These are phyloP conservation scores for Tyto alba DNA, from an alignment of 2,113 vertebrate genomes.

Conservation along the genomic window DNA sequence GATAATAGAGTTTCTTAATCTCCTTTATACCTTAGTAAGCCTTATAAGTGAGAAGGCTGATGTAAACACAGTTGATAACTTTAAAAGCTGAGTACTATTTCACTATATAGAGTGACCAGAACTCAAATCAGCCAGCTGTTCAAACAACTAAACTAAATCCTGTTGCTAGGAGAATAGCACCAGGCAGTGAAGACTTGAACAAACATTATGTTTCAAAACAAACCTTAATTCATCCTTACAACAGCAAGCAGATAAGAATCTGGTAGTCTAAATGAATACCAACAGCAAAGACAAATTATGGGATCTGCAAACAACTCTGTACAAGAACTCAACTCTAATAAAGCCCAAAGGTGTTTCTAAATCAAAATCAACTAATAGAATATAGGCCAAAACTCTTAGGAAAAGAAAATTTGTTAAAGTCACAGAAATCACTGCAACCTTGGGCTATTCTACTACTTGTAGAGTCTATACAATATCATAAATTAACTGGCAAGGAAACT, in stretches of 20 bases:
- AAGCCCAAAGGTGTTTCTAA: constrained; percentile 7
- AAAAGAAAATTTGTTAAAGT: neutral
- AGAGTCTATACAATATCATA: neutral
- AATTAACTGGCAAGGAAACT: constrained; percentile 19
- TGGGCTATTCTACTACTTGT: neutral
- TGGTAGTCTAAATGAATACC: constrained; percentile 16
- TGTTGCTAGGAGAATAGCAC: constrained; percentile 44
- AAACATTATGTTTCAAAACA: constrained; percentile 23
- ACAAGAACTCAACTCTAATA: neutral
- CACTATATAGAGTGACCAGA: neutral
- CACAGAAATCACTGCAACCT: neutral
- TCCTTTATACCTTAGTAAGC: neutral
- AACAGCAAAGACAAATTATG: constrained; percentile 47
- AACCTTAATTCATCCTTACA: constrained; percentile 34
- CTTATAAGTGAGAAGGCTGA: neutral
- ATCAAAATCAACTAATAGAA: constrained; percentile 10
- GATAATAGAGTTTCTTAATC: neutral
- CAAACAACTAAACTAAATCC: constrained; percentile 45
- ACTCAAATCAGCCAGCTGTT: constrained; percentile 48
- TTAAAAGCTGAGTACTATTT: neutral
- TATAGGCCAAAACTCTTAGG: neutral
- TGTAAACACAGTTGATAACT: neutral
- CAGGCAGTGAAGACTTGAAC: constrained; percentile 16
- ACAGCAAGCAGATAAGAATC: constrained; percentile 37
- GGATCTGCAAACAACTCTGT: constrained; percentile 36